A percentile compares a stretch with the other conserved stretches of the same genome.
Evolutionary conservation across 2,888 invertebrate genomes (phyloP).

Genomic region (Drosophila macrospina): DNA sequence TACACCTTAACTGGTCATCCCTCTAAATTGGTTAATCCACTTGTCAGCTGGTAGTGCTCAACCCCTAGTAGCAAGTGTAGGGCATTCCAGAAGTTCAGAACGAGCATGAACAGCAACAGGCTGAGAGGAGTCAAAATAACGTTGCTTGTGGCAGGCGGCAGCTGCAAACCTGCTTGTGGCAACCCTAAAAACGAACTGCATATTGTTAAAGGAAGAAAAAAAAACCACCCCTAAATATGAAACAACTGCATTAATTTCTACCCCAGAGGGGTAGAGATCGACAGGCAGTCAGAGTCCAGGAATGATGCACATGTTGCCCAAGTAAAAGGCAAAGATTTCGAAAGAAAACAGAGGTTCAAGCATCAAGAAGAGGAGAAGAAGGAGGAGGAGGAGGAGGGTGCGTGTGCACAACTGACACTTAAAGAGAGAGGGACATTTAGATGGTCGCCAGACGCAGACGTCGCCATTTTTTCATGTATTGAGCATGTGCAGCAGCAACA

Average conservation of each 20-base stretch:
- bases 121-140: constrained; percentile 21
- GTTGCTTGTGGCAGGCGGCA: constrained; percentile 45
- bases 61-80: constrained; percentile 61
- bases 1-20: constrained; percentile 44
- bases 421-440: constrained; percentile 52
- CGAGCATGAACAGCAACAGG: constrained; percentile 47
- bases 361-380: constrained; percentile 22
- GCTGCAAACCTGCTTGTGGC: constrained; percentile 73
- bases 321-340: constrained; percentile 74
- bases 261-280: constrained; percentile 59
- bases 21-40: constrained; percentile 48
- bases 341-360: constrained; percentile 42
- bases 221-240: constrained; percentile 75
- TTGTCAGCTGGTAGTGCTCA: constrained; percentile 54
- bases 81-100: constrained; percentile 32
- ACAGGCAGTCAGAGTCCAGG: constrained; percentile 36
- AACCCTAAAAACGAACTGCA: constrained; percentile 47
- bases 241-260: constrained; percentile 74
- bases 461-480: constrained; percentile 62
- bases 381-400: constrained; percentile 38
- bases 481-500: constrained; percentile 38
- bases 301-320: constrained; percentile 74
- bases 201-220: constrained; percentile 38
- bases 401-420: constrained; percentile 66
- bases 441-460: constrained; percentile 37